Base-by-base conservation (phyloP, 2,888 invertebrate species). In the Coleophora deauratella region DNA sequence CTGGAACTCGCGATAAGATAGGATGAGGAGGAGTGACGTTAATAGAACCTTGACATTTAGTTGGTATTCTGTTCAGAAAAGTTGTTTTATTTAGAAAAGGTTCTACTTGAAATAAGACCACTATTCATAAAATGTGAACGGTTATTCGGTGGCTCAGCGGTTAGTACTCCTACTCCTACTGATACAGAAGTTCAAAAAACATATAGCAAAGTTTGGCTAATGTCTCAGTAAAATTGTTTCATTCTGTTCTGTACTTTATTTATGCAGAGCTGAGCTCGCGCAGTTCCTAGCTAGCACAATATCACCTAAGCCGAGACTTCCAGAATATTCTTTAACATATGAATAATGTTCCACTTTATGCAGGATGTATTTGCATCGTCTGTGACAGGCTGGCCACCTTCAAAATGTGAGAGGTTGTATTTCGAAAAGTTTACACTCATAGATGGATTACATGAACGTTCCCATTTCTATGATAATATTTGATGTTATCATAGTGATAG, bases 341-440 rank as follows among this genome's bases (percentile, higher is more conserved):
- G 71, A 76, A 73, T 76, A 76, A 73, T 69, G 67, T 62, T 64
- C 59, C 63, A 56, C 66, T 63, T 65, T 60, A 65, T 75, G 68
- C 72, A 74, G 60, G 66, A 76, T 72, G 70, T 72, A 75, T 75
- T 69, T 69, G 65, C 70, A 70, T 71, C 57, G 53, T 59, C 59
- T 62, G 67, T 66, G 67, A 67, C 66, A 62, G 64, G 62, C 63
- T 57, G 52, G 55, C 62, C 54, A 49, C 49, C 44, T 49, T 48
- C 6, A 11, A 35, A 15, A 10, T 34, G 34, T 15, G 10, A 21
- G 21, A 21, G 21, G 21, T 21, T 21, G 21, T 21, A 21, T 21
- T 21, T 21, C 21, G 21, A 21, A 21, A 21, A 6, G 3, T 21
- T 21, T 21, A 21, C 3, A 21, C 21, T 21, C 6, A 21, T 21